A percentile compares a stretch with the other conserved stretches of the same genome.
Evolutionary conservation across 1,140 invertebrate genomes (phyloP).

Genomic region (Vanessa tameamea): DNA sequence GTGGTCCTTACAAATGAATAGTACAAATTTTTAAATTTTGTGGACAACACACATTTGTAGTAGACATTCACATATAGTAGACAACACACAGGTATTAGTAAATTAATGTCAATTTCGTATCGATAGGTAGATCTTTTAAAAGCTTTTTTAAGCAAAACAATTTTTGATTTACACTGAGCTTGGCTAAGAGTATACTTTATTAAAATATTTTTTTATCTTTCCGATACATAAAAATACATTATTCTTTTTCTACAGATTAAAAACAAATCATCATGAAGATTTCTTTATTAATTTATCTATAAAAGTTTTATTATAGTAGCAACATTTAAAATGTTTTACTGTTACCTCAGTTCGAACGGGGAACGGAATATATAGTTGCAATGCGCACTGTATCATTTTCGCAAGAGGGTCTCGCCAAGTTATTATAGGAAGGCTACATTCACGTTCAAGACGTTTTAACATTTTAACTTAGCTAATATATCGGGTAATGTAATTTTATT

Average conservation of each 20-base stretch:
- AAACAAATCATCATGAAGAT: not conserved
- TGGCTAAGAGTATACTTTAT: too few species aligned
- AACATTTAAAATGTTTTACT: slow-evolving; percentile 29
- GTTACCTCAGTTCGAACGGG: slow-evolving; percentile 40
- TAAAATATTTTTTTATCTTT: too few species aligned
- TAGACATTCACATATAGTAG: too few species aligned
- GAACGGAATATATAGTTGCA: slow-evolving; percentile 56
- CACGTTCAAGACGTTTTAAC: slow-evolving; percentile 19
- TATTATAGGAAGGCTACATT: slow-evolving; percentile 54
- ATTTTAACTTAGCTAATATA: not conserved
- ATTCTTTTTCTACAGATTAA: not conserved
- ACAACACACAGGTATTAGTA: too few species aligned
- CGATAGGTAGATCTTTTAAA: too few species aligned
- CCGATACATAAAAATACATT: not conserved
- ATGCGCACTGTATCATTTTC: slow-evolving; percentile 59
- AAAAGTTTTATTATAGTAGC: slow-evolving; percentile 9
- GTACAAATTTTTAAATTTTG: too few species aligned
- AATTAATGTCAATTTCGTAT: too few species aligned
- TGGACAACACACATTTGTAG: too few species aligned
- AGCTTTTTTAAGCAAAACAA: too few species aligned
- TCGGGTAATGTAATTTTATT: not conserved
- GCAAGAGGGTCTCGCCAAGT: slow-evolving; percentile 52
- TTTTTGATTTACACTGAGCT: too few species aligned
- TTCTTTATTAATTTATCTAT: not conserved
- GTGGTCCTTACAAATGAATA: too few species aligned